Conservation (phyloP, 2,888 invertebrate species). For the Phasia obesa region DNA sequence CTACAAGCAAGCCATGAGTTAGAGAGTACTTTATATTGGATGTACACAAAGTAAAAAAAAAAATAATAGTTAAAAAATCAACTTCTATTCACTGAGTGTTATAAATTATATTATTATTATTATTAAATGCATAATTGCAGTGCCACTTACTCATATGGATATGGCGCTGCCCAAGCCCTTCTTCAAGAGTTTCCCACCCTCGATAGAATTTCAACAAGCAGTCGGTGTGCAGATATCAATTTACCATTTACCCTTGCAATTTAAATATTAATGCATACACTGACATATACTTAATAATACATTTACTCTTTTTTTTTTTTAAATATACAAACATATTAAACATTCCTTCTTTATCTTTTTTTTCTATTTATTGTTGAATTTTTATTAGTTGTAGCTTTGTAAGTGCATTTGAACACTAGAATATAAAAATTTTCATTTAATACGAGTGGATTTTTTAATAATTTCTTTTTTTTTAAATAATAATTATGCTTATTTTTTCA, state of each 20-base stretch:
- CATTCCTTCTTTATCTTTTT: constrained; percentile 9
- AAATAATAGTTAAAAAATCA: constrained; percentile 28
- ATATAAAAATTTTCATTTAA: constrained; percentile 36
- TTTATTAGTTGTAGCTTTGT: background rate
- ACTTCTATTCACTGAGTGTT: constrained; percentile 44
- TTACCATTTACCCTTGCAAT: constrained; percentile 23
- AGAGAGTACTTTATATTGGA: constrained; percentile 27
- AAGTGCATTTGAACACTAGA: constrained; percentile 1
- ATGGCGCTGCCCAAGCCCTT: background rate
- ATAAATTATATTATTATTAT: constrained; percentile 48
- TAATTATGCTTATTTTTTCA: constrained; percentile 47
- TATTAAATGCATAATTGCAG: constrained; percentile 44
- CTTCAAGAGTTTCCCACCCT: background rate
- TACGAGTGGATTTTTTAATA: constrained; percentile 29
- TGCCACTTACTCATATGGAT: background rate
- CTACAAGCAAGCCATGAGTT: constrained; percentile 12
- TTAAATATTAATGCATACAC: background rate
- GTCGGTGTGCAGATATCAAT: constrained; percentile 31
- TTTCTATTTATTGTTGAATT: constrained; percentile 17
- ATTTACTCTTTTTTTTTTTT: too few species aligned
- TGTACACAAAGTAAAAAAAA: constrained; percentile 2
- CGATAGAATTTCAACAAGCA: background rate
- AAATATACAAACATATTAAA: constrained; percentile 7
- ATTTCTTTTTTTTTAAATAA: constrained; percentile 26
- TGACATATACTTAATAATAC: background rate